These are phyloP conservation scores for Platycheirus rosarum DNA, from an alignment of 2,888 invertebrate genomes.

Conservation along the genomic window DNA sequence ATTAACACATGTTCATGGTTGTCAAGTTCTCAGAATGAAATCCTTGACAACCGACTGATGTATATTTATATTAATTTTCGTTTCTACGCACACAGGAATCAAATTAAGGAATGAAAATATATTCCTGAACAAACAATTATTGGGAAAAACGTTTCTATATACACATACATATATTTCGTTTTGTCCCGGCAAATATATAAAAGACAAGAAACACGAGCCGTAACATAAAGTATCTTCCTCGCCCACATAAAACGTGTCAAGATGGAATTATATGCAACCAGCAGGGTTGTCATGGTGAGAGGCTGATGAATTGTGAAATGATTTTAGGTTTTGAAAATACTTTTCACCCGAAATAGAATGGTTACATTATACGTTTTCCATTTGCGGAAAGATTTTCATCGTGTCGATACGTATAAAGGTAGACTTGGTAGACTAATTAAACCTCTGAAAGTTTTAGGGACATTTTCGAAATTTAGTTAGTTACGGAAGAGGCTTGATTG, in stretches of 20 bases:
- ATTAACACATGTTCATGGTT: conserved; percentile 3
- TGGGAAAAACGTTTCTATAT: conserved; percentile 9
- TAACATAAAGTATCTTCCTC: conserved; percentile 27
- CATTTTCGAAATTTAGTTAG: too few species aligned
- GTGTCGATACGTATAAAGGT: too few species aligned
- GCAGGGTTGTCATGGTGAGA: too few species aligned
- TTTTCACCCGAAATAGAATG: too few species aligned
- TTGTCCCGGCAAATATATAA: neutral
- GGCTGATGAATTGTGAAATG: too few species aligned
- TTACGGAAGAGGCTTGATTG: too few species aligned
- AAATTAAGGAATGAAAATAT: conserved; percentile 21
- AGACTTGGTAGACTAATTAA: too few species aligned
- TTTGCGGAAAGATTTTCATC: too few species aligned
- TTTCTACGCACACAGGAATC: conserved; percentile 14
- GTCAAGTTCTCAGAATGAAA: conserved; percentile 16
- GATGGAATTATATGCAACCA: conserved; percentile 3
- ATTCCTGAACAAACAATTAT: conserved; percentile 14
- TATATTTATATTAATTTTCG: neutral
- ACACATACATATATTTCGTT: conserved; percentile 1
- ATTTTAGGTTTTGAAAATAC: too few species aligned
- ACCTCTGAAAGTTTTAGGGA: too few species aligned
- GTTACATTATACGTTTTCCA: too few species aligned
- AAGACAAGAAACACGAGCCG: conserved; percentile 1
- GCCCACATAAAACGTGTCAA: conserved; percentile 44
- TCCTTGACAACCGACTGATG: conserved; percentile 9